phyloP scores from a whole-genome alignment of 2,113 vertebrate genomes.

The Grammomys surdaster region DNA sequence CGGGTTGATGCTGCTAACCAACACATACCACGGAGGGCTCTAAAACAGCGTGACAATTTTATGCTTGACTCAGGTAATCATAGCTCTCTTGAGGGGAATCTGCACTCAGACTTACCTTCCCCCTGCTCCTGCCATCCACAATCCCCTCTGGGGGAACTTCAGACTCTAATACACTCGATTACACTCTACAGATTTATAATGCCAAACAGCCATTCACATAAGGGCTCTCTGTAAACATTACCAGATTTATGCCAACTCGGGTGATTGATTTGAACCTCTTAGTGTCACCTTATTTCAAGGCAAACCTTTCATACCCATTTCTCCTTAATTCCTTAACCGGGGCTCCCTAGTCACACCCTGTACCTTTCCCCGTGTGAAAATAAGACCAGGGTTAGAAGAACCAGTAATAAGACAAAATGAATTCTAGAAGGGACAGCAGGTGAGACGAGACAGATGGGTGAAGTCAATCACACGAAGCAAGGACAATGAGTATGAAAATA shows the following conservation, averaged over 20 bases:
- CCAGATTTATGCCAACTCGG: constrained; percentile 67
- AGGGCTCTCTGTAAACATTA: constrained; percentile 76
- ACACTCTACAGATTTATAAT: constrained; percentile 75
- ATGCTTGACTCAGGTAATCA: constrained; percentile 73
- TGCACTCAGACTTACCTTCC: constrained; percentile 70
- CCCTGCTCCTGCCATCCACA: constrained; percentile 51
- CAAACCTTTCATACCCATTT: not conserved
- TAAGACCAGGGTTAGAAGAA: not conserved
- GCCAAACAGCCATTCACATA: constrained; percentile 70
- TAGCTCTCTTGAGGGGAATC: constrained; percentile 66
- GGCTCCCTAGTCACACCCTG: not conserved
- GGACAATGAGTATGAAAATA: not conserved
- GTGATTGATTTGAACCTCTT: constrained; percentile 70
- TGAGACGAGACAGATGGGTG: not conserved
- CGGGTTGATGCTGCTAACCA: constrained; percentile 45
- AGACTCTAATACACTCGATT: constrained; percentile 74
- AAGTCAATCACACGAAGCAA: not conserved
- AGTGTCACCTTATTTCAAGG: constrained; percentile 35
- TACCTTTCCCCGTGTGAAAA: not conserved
- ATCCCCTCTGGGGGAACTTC: constrained; percentile 64
- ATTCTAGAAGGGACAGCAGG: not conserved
- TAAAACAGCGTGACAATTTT: constrained; percentile 63
- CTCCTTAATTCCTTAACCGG: constrained; percentile 32
- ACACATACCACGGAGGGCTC: constrained; percentile 36
- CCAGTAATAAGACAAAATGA: constrained; percentile 13